These are phyloP conservation scores for Escarpia spicata DNA, from an alignment of 2,888 invertebrate species.

Conservation along the genomic window DNA sequence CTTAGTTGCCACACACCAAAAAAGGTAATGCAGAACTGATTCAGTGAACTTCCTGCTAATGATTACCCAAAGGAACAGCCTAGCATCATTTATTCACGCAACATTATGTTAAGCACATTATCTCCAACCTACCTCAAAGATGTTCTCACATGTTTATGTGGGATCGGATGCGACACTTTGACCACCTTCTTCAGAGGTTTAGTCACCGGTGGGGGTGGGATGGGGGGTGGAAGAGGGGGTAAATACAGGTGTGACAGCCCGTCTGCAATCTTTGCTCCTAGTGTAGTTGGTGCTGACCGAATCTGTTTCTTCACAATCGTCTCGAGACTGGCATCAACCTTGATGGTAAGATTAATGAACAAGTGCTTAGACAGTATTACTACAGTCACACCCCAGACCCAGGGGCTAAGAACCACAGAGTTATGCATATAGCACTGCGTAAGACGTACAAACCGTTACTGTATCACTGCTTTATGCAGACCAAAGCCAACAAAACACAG, in stretches of 20 bases:
- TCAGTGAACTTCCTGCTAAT: too few species aligned
- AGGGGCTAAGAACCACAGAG: too few species aligned
- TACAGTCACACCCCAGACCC: background rate
- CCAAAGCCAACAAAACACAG: too few species aligned
- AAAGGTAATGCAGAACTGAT: too few species aligned
- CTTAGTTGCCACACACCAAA: too few species aligned
- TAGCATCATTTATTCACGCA: too few species aligned
- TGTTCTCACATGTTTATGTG: slow-evolving; percentile 28
- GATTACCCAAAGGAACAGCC: too few species aligned
- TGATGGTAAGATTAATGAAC: background rate
- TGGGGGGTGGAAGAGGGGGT: slow-evolving; percentile 56
- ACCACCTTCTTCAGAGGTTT: slow-evolving; percentile 28
- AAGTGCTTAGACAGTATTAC: background rate
- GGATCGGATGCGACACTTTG: slow-evolving; percentile 18
- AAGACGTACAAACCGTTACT: background rate
- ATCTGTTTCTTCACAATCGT: slow-evolving; percentile 46
- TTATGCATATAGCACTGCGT: background rate
- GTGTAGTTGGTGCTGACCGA: slow-evolving; percentile 43
- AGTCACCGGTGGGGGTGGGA: slow-evolving; percentile 30
- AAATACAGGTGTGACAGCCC: slow-evolving; percentile 56
- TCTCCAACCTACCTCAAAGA: slow-evolving; percentile 27
- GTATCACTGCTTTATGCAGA: too few species aligned
- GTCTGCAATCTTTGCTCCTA: slow-evolving; percentile 55
- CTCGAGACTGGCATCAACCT: slow-evolving; percentile 54
- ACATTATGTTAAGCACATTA: background rate